These are phyloP conservation scores for Zalophus californianus DNA, from an alignment of 2,797 vertebrate genomes.

Conservation along the genomic window DNA sequence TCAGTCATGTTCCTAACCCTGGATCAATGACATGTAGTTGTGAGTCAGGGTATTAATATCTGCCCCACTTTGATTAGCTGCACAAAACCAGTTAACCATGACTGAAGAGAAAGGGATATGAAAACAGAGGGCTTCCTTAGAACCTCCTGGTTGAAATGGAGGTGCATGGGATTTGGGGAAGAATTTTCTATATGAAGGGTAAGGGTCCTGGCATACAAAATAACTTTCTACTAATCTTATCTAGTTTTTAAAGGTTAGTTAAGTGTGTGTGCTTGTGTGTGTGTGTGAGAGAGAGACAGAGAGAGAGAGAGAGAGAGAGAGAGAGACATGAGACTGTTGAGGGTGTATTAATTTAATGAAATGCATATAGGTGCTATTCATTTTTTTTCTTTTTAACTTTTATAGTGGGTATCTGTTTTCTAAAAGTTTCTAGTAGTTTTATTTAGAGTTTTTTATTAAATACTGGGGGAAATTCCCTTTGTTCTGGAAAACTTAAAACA, in stretches of 20 bases:
- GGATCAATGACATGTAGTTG: not conserved
- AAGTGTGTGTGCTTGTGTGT: not conserved
- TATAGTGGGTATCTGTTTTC: not conserved
- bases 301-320: not conserved
- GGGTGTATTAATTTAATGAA: not conserved
- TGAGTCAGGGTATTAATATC: not conserved
- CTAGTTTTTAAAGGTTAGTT: not conserved
- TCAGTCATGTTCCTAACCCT: not conserved
- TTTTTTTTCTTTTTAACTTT: not conserved
- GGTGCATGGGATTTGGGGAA: not conserved
- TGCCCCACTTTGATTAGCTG: not conserved
- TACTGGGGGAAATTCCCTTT: not conserved
- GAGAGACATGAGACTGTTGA: not conserved
- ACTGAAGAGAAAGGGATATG: not conserved
- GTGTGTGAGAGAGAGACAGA: not conserved
- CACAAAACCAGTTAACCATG: not conserved
- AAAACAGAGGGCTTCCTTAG: not conserved
- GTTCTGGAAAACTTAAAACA: not conserved
- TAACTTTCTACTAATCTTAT: not conserved
- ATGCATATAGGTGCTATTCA: not conserved
- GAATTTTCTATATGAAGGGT: not conserved
- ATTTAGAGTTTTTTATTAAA: not conserved
- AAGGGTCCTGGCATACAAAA: not conserved
- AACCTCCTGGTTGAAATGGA: not conserved
- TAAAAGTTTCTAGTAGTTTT: not conserved